Evolutionary conservation across 2,888 invertebrate species (phyloP), one percentile per base, ranked within the genome.

Genomic region (Rhabditoides inermis): DNA sequence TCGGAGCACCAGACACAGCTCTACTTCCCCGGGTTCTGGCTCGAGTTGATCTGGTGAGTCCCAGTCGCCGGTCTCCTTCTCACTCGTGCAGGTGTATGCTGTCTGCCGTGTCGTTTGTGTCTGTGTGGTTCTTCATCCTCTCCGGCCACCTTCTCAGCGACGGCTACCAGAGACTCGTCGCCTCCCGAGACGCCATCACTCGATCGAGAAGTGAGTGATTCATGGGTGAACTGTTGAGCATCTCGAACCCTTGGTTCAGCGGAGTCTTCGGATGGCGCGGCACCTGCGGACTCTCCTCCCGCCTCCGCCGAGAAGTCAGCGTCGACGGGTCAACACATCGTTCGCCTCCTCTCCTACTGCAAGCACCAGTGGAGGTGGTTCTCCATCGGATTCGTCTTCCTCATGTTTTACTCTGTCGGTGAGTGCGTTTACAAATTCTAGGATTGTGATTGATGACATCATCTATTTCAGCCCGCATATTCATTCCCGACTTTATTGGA

Each of bases 401-500:
- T 75, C 25, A 53, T 56, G n/a, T 51, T 72, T 39, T 75, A 76
- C 49, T 66, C 75, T 18, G 40, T 55, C 2, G 71, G 73, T 70
- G 40, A 40, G 56, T 42, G 27, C 3, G 36, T 30, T 20, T 10
- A 26, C 6, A 23, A 26, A 53, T 42, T n/a, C 25, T 30, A 28
- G 28, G 56, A 35, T 48, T 53, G 44, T 2, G 12, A 30, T 15
- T 41, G 18, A 32, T 23, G 2, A 15, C 26, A 49, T 12, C 20
- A n/a, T 25, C 6, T 28, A 22, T 67, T 69, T 51, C 47, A 72
- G 76, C 73, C 3, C 67, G 75, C 20, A 65, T 76, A 22, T 75
- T 75, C 53, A 71, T 75, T 39, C 76, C 76, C 2, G 58, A 58
- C 23, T 69, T 63, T 57, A 76, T 69, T 40, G 75, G 70, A 23